Base-by-base conservation (phyloP, 2,113 vertebrate genomes). In the Agapornis roseicollis region DNA sequence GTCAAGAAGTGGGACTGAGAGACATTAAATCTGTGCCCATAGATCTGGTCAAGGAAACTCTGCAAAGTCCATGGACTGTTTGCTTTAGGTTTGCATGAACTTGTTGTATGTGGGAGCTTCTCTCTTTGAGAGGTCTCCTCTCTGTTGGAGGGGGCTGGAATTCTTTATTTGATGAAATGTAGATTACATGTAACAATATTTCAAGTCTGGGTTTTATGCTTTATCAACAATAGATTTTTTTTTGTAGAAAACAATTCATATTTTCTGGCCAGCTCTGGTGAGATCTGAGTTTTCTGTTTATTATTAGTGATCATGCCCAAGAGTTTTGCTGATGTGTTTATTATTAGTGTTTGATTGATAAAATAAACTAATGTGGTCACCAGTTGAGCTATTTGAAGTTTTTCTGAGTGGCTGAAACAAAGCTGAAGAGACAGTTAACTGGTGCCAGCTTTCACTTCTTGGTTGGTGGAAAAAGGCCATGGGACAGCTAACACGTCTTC, bases 351-450 rank as follows among this genome's bases (percentile, higher is more conserved):
- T 76, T 72, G 83, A 84, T 65, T 93, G 52, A 52, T 41, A 94
- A 93, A 97, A 92, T 81, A 97, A 97, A 96, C 87, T 60, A 74
- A 72, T 44, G 24, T 66, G 42, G 65, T 84, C 44, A 86, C 65
- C 28, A 93, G 80, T 41, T 81, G 56, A 95, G 77, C 6, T 90
- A 19, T 94, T 79, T 90, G 56, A 79, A 79, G 47, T 44, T 66
- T 58, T 88, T 64, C 22, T 76, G 52, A 65, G 31, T 24, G 46
- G 52, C 31, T 90, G 60, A 85, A 80, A 46, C 46, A 91, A 95
- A 96, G 18, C 17, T 78, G 44, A 86, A 80, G 29, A 74, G 52
- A 66, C 80, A 64, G 56, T 35, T 33, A 85, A 76, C 39, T 46
- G 56, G 10, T 53, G 25, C 29, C 37, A 85, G 63, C 20, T 85